phyloP scores from a whole-genome alignment of 2,113 vertebrate genomes.

The Okapia johnstoni region DNA sequence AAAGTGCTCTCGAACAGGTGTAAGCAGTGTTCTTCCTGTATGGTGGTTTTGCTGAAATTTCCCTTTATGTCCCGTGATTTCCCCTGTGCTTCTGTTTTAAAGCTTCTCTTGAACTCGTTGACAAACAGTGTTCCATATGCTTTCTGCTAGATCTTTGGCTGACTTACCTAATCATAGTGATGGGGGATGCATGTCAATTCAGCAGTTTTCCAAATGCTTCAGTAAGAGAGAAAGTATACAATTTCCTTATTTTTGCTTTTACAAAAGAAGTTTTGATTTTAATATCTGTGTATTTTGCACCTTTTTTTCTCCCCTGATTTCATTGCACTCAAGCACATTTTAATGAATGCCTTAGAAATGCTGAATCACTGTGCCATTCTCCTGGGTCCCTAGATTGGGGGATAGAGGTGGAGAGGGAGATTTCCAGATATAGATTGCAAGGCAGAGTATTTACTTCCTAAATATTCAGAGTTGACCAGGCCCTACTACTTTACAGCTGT shows the following conservation, averaged over 20 bases:
- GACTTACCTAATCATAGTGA: slow-evolving; percentile 4
- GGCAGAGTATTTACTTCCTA: slow-evolving; percentile 7
- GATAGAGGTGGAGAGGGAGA: slow-evolving; percentile 13
- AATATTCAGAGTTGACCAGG: not conserved
- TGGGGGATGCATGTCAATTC: not conserved
- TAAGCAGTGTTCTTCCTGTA: not conserved
- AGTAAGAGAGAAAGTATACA: not conserved
- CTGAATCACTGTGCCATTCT: slow-evolving; percentile 63
- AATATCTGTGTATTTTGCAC: not conserved
- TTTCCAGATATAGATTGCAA: slow-evolving; percentile 11
- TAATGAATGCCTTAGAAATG: slow-evolving; percentile 48
- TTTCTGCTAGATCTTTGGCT: not conserved
- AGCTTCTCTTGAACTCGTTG: not conserved
- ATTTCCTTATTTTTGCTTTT: not conserved
- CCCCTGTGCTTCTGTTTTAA: not conserved
- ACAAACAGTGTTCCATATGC: not conserved
- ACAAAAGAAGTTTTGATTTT: slow-evolving; percentile 22
- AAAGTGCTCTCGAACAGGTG: not conserved
- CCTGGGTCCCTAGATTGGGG: not conserved
- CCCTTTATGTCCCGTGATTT: not conserved
- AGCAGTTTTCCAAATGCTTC: not conserved
- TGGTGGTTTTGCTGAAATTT: not conserved
- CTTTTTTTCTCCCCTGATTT: not conserved
- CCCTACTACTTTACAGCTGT: not conserved
- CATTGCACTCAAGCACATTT: slow-evolving; percentile 8